Evolutionary conservation across 2,888 invertebrate species (phyloP).

Genomic region (Papilio elwesi): DNA sequence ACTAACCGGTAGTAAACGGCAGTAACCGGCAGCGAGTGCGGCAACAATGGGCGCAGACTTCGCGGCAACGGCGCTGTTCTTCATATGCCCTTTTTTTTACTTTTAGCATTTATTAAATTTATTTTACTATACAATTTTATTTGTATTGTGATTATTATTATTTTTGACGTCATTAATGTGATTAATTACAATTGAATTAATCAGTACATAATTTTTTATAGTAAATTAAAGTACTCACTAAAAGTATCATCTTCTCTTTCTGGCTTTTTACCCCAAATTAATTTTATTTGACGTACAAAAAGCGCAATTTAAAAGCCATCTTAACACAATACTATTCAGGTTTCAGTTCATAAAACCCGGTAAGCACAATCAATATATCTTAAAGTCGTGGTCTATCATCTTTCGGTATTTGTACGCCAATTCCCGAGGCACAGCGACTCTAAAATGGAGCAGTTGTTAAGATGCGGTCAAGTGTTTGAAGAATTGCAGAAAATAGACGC

Average conservation of each 20-base stretch:
- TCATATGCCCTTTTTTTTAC: conserved; percentile 23
- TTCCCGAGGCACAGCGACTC: not conserved
- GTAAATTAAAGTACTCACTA: too few species aligned
- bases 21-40: not conserved
- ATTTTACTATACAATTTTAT: not conserved
- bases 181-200: too few species aligned
- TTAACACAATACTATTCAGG: too few species aligned
- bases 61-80: conserved; percentile 23
- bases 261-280: too few species aligned
- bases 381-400: not conserved
- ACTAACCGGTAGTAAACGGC: not conserved
- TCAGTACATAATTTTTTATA: too few species aligned
- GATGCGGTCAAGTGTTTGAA: conserved; percentile 25
- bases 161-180: too few species aligned
- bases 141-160: too few species aligned
- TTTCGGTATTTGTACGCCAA: conserved; percentile 4
- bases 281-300: too few species aligned
- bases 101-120: not conserved
- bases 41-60: conserved; percentile 1
- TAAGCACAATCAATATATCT: too few species aligned
- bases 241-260: too few species aligned
- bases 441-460: conserved; percentile 2
- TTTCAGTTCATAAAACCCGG: too few species aligned
- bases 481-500: conserved; percentile 26
- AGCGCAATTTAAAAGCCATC: too few species aligned